Conservation (phyloP, 2,113 vertebrate genomes). For the Seriola rivoliana region DNA sequence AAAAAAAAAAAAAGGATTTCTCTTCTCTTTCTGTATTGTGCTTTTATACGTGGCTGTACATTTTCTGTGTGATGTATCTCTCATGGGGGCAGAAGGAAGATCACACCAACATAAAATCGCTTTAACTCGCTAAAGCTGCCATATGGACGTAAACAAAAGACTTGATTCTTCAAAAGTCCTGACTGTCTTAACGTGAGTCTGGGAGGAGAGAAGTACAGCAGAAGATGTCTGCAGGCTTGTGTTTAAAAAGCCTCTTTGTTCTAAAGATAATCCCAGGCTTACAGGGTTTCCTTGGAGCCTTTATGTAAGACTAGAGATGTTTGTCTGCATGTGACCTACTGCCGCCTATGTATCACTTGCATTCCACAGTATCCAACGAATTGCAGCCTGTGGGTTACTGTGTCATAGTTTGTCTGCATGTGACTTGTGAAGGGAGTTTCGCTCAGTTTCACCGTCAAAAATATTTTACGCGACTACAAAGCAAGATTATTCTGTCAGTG, state of each 20-base stretch:
- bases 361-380: conserved; percentile 8
- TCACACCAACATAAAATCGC: not conserved
- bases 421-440: not conserved
- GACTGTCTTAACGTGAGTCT: not conserved
- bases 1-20: not conserved
- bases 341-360: conserved; percentile 12
- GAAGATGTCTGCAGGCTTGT: conserved; percentile 18
- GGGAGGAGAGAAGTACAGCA: not conserved
- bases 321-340: conserved; percentile 47
- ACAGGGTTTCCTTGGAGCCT: conserved; percentile 46
- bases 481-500: not conserved
- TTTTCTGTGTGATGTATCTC: conserved; percentile 3
- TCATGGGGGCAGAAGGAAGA: conserved; percentile 48
- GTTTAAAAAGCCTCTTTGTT: conserved; percentile 73
- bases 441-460: not conserved
- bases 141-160: not conserved
- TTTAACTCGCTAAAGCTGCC: not conserved
- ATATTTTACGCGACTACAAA: not conserved
- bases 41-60: not conserved
- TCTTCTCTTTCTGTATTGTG: not conserved
- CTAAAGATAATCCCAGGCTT: conserved; percentile 75
- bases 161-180: not conserved
- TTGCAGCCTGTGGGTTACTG: not conserved
- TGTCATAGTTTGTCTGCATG: conserved; percentile 5
- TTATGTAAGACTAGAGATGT: conserved; percentile 48